Percentiles rank a stretch among this genome's conserved stretches.
Conservation (phyloP, 2,888 invertebrate species). For the Machimus atricapillus region DNA sequence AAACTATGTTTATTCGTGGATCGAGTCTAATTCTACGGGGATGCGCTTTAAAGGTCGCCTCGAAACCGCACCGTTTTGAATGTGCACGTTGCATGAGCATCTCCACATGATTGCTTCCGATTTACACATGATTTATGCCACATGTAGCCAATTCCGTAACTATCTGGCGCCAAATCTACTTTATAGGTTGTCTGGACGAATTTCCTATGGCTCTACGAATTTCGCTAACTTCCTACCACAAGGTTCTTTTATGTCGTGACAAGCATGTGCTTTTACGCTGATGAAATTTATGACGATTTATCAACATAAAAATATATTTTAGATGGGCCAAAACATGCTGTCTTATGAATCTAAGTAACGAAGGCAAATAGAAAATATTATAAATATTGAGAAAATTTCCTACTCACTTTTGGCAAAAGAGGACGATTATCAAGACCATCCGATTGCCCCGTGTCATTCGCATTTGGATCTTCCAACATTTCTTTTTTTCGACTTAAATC, state of each 20-base stretch:
- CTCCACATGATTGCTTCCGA: slow-evolving; percentile 18
- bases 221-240: not conserved
- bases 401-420: slow-evolving; percentile 63
- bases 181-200: not conserved
- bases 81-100: slow-evolving; percentile 21
- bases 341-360: not conserved
- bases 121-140: slow-evolving; percentile 15
- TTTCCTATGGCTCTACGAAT: not conserved
- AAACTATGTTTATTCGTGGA: not conserved
- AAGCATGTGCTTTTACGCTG: not conserved
- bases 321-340: not conserved
- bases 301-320: not conserved
- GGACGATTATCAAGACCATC: slow-evolving; percentile 73
- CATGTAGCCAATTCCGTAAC: not conserved
- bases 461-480: slow-evolving; percentile 54
- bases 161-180: slow-evolving; percentile 22
- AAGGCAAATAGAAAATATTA: not conserved
- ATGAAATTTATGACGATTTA: not conserved
- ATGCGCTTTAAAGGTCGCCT: not conserved
- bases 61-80: not conserved
- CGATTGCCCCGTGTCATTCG: slow-evolving; percentile 51
- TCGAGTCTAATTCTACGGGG: not conserved
- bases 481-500: slow-evolving; percentile 57
- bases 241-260: not conserved
- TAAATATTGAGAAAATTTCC: not conserved